Percentiles rank a stretch among this genome's conserved stretches.
These are phyloP conservation scores for Hystrix cristata DNA, from an alignment of 2,113 vertebrate species.

Conservation along the genomic window DNA sequence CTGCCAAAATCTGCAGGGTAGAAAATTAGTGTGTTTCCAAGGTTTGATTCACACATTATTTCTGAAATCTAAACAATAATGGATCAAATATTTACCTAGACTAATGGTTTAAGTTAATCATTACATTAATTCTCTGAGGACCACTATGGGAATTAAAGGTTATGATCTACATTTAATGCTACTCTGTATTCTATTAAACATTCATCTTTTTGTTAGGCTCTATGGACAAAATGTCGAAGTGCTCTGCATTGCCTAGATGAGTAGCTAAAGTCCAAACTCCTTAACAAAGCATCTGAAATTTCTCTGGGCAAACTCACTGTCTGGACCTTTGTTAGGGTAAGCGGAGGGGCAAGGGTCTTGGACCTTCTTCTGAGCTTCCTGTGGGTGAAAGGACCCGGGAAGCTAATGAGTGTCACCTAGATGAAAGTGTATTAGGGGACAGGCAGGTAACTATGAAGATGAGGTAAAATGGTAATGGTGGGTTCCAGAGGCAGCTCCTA, in stretches of 20 bases:
- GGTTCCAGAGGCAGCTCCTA: neutral
- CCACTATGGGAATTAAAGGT: slow-evolving; percentile 17
- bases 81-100: slow-evolving; percentile 64
- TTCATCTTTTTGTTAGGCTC: slow-evolving; percentile 44
- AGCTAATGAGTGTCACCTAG: neutral
- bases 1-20: slow-evolving; percentile 58
- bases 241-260: neutral
- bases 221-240: slow-evolving; percentile 32
- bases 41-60: slow-evolving; percentile 49
- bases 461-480: neutral
- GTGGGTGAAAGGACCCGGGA: neutral
- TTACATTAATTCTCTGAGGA: slow-evolving; percentile 62
- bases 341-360: neutral
- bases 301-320: neutral
- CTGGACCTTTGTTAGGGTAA: neutral
- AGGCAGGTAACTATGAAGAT: neutral
- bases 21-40: slow-evolving; percentile 58
- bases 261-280: neutral
- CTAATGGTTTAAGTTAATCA: slow-evolving; percentile 67
- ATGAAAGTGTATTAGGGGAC: neutral
- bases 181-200: slow-evolving; percentile 39
- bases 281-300: neutral
- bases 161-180: slow-evolving; percentile 45
- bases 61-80: slow-evolving; percentile 66
- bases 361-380: neutral